Evolutionary conservation across 1,140 invertebrate genomes (phyloP), one percentile per base, ranked within the genome.

Genomic region (Drosophila subpulchrella): DNA sequence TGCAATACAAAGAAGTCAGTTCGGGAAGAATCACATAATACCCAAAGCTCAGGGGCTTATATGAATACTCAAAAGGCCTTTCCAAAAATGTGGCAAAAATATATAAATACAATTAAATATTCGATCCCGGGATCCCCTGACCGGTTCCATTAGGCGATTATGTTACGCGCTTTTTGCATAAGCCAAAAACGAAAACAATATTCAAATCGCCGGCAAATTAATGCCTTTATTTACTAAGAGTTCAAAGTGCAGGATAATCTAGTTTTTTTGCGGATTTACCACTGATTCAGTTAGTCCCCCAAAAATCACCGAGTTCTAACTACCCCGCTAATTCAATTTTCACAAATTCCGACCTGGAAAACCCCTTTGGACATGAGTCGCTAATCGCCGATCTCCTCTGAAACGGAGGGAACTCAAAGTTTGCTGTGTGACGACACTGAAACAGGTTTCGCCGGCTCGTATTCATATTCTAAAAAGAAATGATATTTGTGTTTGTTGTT

Each of bases 351-450:
- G 34, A 11, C 38, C 17, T 66, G 68, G 51, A 72, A 71, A 72
- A 47, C 68, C 65, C 68, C 67, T 71, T 48, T 1, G 30, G 47
- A 39, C 36, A 57, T 58, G 65, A 71, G 20, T 58, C 68, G 65
- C 53, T 71, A 71, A 71, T 71, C 11, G 12, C 12, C 42, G 54
- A 57, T 36, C 15, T 48, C 20, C 36, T 11, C 46, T 46, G 17
- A 30, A 68, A 32, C 24, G 20, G 20, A 24, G 27, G 15, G 50
- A 3, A 3, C 32, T 20, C 36, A 32, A 32, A 51, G 46, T 56
- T 58, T 24, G 24, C 54, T 67, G 61, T 80, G 73, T 84, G 73
- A 85, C 81, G 81, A 73, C 77, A 73, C 78, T 56, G 39, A 34
- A 84, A 84, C 81, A 39, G 71, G 80, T 79, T 71, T 67, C 6